Conservation (phyloP, 1,140 invertebrate genomes). For the Hypsibius dujardini region DNA sequence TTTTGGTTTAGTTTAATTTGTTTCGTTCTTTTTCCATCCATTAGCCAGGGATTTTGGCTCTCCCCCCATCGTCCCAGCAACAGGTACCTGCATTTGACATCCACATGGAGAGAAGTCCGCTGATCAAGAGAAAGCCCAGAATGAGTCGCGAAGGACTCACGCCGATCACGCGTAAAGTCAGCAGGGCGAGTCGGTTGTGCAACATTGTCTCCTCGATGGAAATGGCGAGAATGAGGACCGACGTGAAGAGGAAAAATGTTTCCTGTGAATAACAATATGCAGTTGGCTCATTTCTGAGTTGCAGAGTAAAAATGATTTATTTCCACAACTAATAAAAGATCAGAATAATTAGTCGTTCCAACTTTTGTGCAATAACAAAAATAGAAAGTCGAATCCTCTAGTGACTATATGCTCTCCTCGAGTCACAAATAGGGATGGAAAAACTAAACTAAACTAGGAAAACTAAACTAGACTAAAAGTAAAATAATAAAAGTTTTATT, state of each 20-base stretch:
- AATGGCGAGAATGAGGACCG: slow-evolving; percentile 6
- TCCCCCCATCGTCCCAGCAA: too few relatives aligned
- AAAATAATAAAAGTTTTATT: too few relatives aligned
- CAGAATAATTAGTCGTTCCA: not conserved
- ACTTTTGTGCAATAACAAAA: not conserved
- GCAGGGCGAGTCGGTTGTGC: not conserved
- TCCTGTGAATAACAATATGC: not conserved
- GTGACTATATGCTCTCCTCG: not conserved
- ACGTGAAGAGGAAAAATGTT: not conserved
- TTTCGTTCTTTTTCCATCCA: too few relatives aligned
- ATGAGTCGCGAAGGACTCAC: not conserved
- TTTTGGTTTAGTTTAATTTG: too few relatives aligned
- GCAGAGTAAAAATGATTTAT: not conserved
- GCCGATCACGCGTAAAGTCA: not conserved
- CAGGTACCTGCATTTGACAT: slow-evolving; percentile 3
- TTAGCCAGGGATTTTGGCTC: too few relatives aligned
- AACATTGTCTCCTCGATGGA: slow-evolving; percentile 7
- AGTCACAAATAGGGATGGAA: not conserved
- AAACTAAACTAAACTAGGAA: not conserved
- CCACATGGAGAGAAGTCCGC: slow-evolving; percentile 15
- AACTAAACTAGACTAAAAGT: not conserved
- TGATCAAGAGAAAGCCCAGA: slow-evolving; percentile 14
- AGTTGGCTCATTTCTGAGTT: not conserved
- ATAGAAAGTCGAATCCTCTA: too few relatives aligned
- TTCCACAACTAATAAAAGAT: not conserved